Conservation (phyloP, 2,113 vertebrate species). For the Pseudorectes ferrugineus region DNA sequence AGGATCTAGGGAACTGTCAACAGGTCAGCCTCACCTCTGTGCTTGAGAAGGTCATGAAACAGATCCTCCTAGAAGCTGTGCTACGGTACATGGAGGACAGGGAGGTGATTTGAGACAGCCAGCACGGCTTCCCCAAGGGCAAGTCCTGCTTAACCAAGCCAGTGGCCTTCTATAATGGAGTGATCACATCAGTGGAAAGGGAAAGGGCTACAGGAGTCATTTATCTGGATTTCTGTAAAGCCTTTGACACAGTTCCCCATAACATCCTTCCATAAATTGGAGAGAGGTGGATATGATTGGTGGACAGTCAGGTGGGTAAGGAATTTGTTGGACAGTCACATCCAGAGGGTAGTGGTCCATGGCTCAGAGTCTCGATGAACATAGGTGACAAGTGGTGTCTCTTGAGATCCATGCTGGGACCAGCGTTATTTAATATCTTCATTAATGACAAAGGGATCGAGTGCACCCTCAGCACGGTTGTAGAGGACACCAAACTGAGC, state of each 20-base stretch:
- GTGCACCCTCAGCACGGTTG: neutral
- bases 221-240: neutral
- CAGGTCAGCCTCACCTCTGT: neutral
- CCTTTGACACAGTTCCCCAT: neutral
- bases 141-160: neutral
- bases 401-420: neutral
- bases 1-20: neutral
- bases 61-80: neutral
- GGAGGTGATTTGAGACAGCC: neutral
- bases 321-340: neutral
- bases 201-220: neutral
- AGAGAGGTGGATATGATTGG: neutral
- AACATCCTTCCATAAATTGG: neutral
- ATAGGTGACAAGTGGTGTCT: neutral
- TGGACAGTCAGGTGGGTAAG: neutral
- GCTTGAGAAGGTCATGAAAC: neutral
- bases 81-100: neutral
- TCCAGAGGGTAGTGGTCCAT: too few species aligned
- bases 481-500: neutral
- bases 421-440: neutral
- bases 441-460: neutral
- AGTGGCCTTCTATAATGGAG: neutral
- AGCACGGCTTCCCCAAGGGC: neutral
- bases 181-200: neutral
- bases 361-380: neutral